These are phyloP conservation scores for Astropecten irregularis DNA, from an alignment of 53 echinoderm and acorn worm genomes.

Conservation along the genomic window DNA sequence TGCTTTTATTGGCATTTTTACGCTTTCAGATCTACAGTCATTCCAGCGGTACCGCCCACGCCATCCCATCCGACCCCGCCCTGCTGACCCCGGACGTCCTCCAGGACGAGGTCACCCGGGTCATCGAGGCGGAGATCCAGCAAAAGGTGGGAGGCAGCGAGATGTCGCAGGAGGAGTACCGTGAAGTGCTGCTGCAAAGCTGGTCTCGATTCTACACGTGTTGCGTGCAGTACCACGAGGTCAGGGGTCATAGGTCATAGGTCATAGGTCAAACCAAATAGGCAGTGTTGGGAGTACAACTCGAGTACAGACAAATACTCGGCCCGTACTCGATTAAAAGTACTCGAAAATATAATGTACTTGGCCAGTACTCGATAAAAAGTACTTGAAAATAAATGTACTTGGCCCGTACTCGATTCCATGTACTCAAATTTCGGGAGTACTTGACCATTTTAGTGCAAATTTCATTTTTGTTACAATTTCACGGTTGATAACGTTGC, in stretches of 20 bases:
- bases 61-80: slow-evolving; percentile 49
- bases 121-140: slow-evolving; percentile 90
- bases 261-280: background rate
- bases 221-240: slow-evolving; percentile 94
- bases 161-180: slow-evolving; percentile 88
- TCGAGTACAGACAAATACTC: no score
- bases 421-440: no score
- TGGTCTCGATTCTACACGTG: slow-evolving; percentile 86
- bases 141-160: slow-evolving; percentile 83
- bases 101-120: slow-evolving; percentile 72
- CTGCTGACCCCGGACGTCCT: slow-evolving; percentile 45
- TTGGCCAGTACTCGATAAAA: no score
- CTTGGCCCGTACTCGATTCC: no score
- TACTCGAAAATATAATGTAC: no score
- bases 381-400: no score
- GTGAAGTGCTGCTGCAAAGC: slow-evolving; percentile 82
- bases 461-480: no score
- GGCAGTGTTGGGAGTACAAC: no score
- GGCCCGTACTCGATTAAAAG: no score
- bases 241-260: no score
- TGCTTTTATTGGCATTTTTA: background rate
- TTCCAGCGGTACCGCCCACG: slow-evolving; percentile 43
- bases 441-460: no score
- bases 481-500: no score
- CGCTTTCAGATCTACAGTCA: slow-evolving; percentile 73